These are phyloP conservation scores for Caenorhabditis parvicauda DNA, from an alignment of 2,888 invertebrate species.

Conservation along the genomic window DNA sequence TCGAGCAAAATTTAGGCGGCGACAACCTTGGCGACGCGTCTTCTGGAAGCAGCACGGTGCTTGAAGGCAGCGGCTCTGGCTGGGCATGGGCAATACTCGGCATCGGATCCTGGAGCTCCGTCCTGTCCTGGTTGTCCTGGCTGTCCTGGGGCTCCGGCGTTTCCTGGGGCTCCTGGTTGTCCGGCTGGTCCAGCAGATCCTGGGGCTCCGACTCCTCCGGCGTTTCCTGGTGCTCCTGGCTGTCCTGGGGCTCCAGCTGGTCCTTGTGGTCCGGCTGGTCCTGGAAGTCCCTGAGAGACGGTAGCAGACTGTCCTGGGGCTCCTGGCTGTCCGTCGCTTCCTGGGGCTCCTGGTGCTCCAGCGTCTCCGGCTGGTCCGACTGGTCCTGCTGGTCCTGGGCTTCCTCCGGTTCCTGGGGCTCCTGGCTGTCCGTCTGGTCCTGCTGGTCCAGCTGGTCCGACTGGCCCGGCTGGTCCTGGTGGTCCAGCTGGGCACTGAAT, in stretches of 20 bases:
- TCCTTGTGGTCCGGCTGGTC: constrained; percentile 42
- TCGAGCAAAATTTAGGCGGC: constrained; percentile 8
- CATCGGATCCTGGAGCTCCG: constrained; percentile 29
- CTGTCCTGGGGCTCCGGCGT: constrained; percentile 21
- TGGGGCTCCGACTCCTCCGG: constrained; percentile 71
- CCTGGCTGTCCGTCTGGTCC: constrained; percentile 40
- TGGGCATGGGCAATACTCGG: constrained; percentile 32
- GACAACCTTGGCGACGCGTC: constrained; percentile 25
- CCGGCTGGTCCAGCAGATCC: constrained; percentile 35
- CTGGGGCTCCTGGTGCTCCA: constrained; percentile 29
- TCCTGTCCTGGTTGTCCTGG: constrained; percentile 24
- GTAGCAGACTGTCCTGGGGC: constrained; percentile 20
- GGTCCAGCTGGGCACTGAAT: constrained; percentile 27
- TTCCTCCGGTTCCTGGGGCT: constrained; percentile 22
- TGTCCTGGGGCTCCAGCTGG: constrained; percentile 34
- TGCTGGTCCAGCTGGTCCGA: constrained; percentile 26
- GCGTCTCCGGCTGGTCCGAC: constrained; percentile 32
- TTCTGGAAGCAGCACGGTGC: constrained; percentile 22
- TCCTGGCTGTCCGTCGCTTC: constrained; percentile 26
- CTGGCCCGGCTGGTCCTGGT: constrained; percentile 27
- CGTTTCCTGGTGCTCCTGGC: constrained; percentile 58
- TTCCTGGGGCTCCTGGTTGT: constrained; percentile 31
- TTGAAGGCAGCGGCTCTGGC: constrained; percentile 13
- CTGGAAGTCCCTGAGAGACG: constrained; percentile 24
- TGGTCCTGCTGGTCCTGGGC: constrained; percentile 34